A percentile compares a stretch with the other conserved stretches of the same genome.
Evolutionary conservation across 2,797 vertebrate genomes (phyloP).

Genomic region (Phalanger gymnotis): DNA sequence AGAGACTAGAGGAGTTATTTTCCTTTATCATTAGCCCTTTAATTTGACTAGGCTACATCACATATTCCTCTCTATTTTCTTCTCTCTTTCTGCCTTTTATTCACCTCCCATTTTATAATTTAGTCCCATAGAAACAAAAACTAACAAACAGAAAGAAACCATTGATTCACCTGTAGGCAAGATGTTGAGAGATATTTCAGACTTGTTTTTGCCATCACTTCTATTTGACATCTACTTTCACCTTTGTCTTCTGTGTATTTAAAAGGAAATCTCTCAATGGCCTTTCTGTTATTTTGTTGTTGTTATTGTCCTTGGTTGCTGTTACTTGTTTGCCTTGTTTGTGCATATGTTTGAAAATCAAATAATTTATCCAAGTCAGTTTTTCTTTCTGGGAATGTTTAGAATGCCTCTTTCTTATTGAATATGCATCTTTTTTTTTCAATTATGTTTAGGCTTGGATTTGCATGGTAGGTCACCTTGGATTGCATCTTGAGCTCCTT

Average conservation of each 20-base stretch:
- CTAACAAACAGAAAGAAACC: background rate
- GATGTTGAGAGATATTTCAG: background rate
- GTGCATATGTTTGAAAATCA: background rate
- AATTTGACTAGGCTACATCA: too few relatives aligned
- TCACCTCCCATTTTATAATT: background rate
- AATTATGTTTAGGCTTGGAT: background rate
- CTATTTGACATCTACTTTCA: background rate
- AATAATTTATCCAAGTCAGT: background rate
- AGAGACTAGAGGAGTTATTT: background rate
- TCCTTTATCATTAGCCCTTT: background rate
- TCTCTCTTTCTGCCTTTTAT: too few relatives aligned
- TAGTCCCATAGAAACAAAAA: background rate
- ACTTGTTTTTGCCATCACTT: background rate
- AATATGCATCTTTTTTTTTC: background rate
- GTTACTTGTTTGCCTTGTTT: background rate
- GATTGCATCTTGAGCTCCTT: background rate
- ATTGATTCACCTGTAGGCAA: background rate
- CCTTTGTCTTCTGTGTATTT: background rate
- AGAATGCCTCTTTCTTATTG: background rate
- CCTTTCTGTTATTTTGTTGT: background rate
- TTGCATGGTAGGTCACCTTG: background rate
- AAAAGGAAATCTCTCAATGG: background rate
- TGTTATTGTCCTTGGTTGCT: background rate
- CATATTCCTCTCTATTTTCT: too few relatives aligned
- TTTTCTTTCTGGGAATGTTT: background rate